A percentile compares a stretch with the other conserved stretches of the same genome.
These are phyloP conservation scores for Naso thynnoides DNA, from an alignment of 2,797 vertebrate genomes.

Conservation along the genomic window DNA sequence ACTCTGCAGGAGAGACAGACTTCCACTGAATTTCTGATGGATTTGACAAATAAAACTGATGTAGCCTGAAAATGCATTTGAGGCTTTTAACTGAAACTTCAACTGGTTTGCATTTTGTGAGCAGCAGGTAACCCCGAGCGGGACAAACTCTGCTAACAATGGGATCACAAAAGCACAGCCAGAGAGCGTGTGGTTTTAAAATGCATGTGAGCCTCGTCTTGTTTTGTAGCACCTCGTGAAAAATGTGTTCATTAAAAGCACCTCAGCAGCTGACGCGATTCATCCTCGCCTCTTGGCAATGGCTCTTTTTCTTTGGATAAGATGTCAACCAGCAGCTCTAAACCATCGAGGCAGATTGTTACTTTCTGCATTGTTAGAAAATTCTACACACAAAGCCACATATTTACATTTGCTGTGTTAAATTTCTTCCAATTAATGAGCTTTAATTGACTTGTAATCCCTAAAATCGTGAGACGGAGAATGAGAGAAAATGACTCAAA, in stretches of 20 bases:
- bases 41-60: slow-evolving; percentile 42
- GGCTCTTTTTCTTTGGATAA: slow-evolving; percentile 16
- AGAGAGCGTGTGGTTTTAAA: neutral
- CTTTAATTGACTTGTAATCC: slow-evolving; percentile 60
- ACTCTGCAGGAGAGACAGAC: slow-evolving; percentile 13
- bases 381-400: neutral
- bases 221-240: slow-evolving; percentile 7
- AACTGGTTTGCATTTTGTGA: slow-evolving; percentile 9
- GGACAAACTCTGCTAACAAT: slow-evolving; percentile 18
- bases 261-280: slow-evolving; percentile 1
- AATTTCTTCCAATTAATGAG: slow-evolving; percentile 27
- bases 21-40: slow-evolving; percentile 9
- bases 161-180: neutral
- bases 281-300: neutral
- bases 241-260: slow-evolving; percentile 23
- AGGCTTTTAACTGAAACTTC: slow-evolving; percentile 9
- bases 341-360: neutral
- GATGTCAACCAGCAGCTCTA: slow-evolving; percentile 5
- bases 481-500: slow-evolving; percentile 3
- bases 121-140: slow-evolving; percentile 8
- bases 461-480: slow-evolving; percentile 8
- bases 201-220: neutral
- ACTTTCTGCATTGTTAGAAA: neutral
- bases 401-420: neutral
- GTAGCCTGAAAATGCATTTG: slow-evolving; percentile 30